Evolutionary conservation across 2,797 vertebrate species (phyloP).

Genomic region (Gouania willdenowi): DNA sequence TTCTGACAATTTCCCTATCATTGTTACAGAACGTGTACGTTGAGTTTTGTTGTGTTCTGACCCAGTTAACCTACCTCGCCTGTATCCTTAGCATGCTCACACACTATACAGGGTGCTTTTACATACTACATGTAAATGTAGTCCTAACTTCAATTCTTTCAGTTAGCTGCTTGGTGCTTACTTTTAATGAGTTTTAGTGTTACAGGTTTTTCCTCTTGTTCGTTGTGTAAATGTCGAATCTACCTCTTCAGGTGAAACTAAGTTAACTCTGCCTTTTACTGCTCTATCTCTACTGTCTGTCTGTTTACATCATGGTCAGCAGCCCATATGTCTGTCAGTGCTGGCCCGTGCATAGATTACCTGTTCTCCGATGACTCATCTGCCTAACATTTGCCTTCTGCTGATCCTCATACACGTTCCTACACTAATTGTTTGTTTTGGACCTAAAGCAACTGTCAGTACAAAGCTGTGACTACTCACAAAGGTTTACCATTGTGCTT

Average conservation of each 20-base stretch:
- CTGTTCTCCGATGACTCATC: constrained; percentile 36
- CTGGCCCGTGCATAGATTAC: constrained; percentile 28
- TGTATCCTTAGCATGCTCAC: constrained; percentile 32
- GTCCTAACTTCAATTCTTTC: neutral
- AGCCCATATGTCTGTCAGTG: constrained; percentile 13
- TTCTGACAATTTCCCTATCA: too few relatives aligned
- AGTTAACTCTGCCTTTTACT: constrained; percentile 12
- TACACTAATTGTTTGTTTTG: constrained; percentile 36
- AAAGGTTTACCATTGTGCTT: constrained; percentile 37
- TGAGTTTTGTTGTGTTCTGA: constrained; percentile 14
- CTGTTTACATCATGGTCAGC: neutral
- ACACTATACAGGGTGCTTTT: constrained; percentile 6
- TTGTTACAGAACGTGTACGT: constrained; percentile 11
- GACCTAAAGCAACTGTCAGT: constrained; percentile 59
- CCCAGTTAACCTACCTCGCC: constrained; percentile 61
- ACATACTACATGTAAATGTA: neutral
- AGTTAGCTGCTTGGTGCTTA: constrained; percentile 1
- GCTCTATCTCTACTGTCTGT: constrained; percentile 15
- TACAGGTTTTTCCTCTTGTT: constrained; percentile 12
- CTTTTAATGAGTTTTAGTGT: neutral
- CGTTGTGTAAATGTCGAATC: constrained; percentile 15
- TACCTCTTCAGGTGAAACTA: constrained; percentile 55
- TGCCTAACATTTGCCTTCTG: constrained; percentile 50
- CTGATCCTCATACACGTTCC: constrained; percentile 46
- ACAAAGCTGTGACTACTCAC: constrained; percentile 17